phyloP scores from a whole-genome alignment of 1,140 invertebrate species.

The Oncopodura yosiiana region DNA sequence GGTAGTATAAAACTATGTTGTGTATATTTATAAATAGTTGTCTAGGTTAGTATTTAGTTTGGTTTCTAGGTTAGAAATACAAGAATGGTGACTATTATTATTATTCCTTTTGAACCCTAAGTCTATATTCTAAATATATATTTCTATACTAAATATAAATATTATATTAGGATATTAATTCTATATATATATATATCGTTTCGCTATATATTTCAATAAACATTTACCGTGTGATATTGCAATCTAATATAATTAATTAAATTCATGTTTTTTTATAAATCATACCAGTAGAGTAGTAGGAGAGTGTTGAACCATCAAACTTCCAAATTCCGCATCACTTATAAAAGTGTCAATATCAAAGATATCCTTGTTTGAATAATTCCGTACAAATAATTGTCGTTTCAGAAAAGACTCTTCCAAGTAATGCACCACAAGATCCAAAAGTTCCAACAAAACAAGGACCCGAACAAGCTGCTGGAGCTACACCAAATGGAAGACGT shows the following conservation, averaged over 20 bases:
- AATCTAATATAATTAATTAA: no score
- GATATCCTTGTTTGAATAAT: slow-evolving; percentile 28
- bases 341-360: slow-evolving; percentile 32
- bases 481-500: slow-evolving; percentile 26
- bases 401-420: slow-evolving; percentile 32
- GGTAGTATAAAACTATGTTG: no score
- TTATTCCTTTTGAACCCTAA: not conserved
- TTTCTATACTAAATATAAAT: no score
- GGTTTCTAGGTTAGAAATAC: no score
- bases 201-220: no score
- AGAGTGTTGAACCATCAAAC: not conserved
- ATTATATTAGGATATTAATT: no score
- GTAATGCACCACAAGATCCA: slow-evolving; percentile 26
- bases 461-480: slow-evolving; percentile 30
- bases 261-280: no score
- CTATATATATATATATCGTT: no score
- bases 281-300: slow-evolving; percentile 24
- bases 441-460: slow-evolving; percentile 34
- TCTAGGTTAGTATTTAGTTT: no score
- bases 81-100: not conserved
- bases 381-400: slow-evolving; percentile 35
- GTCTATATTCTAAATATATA: no score
- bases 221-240: no score
- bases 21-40: no score
- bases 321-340: slow-evolving; percentile 33